Evolutionary conservation across 2,797 vertebrate genomes (phyloP).

Genomic region (Thamnophis elegans): DNA sequence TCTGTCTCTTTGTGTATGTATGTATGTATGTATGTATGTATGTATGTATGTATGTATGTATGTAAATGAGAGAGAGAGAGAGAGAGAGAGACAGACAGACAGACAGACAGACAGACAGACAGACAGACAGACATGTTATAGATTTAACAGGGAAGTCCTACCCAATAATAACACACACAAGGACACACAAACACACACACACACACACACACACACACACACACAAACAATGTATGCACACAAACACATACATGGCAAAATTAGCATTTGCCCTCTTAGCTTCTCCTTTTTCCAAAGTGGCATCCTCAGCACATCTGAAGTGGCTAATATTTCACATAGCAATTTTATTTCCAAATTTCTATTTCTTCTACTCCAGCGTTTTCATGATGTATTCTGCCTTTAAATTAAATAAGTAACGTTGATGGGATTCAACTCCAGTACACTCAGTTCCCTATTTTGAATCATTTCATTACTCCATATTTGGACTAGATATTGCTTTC

Average conservation of each 20-base stretch:
- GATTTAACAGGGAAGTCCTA: neutral
- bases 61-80: no score
- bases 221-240: neutral
- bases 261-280: neutral
- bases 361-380: neutral
- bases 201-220: rapidly evolving
- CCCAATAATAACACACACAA: neutral
- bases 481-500: neutral
- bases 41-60: no score
- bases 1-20: no score
- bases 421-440: neutral
- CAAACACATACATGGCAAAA: neutral
- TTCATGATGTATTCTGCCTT: neutral
- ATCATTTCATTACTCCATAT: neutral
- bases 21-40: no score
- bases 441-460: neutral
- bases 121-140: no score
- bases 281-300: neutral
- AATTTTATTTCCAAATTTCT: neutral
- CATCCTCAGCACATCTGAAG: neutral
- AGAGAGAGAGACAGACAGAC: neutral
- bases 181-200: neutral
- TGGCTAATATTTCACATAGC: neutral
- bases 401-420: neutral
- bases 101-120: no score